Conservation (phyloP, 2,888 invertebrate species). For the Caenorhabditis japonica region DNA sequence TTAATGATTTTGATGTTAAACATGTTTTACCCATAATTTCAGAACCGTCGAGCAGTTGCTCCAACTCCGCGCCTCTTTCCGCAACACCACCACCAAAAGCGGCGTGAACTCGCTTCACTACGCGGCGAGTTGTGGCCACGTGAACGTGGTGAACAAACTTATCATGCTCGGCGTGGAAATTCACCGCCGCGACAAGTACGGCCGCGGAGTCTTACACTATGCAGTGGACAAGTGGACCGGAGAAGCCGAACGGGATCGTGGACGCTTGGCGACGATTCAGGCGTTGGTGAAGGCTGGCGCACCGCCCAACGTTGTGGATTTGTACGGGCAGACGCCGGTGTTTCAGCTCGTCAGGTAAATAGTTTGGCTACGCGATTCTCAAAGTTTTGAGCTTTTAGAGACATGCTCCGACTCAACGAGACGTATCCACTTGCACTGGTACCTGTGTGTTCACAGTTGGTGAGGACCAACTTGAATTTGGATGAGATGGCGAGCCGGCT, state of each 20-base stretch:
- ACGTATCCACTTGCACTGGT: conserved; percentile 12
- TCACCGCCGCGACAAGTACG: conserved; percentile 39
- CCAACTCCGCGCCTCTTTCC: conserved; percentile 38
- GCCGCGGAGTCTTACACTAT: conserved; percentile 56
- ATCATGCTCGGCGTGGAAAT: conserved; percentile 50
- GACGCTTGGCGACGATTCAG: conserved; percentile 56
- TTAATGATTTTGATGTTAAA: too few species aligned
- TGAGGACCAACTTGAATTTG: conserved; percentile 51
- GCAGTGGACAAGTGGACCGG: conserved; percentile 60
- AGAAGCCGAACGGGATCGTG: conserved; percentile 53
- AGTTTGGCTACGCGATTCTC: not conserved
- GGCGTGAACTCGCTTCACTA: conserved; percentile 52
- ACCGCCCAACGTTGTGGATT: conserved; percentile 42
- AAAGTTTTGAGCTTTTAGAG: not conserved
- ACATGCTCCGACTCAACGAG: conserved; percentile 40
- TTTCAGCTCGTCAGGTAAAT: conserved; percentile 42
- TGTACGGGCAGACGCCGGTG: conserved; percentile 51
- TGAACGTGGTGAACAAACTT: conserved; percentile 49
- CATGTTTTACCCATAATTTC: too few species aligned
- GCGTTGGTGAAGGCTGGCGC: conserved; percentile 52
- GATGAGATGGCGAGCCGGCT: conserved; percentile 61
- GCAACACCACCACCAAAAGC: conserved; percentile 22
- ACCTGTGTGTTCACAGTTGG: conserved; percentile 42
- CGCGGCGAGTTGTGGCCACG: conserved; percentile 54
- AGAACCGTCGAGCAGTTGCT: conserved; percentile 56